These are phyloP conservation scores for Cecidostiba fungosa DNA, from an alignment of 2,888 invertebrate genomes.

Conservation along the genomic window DNA sequence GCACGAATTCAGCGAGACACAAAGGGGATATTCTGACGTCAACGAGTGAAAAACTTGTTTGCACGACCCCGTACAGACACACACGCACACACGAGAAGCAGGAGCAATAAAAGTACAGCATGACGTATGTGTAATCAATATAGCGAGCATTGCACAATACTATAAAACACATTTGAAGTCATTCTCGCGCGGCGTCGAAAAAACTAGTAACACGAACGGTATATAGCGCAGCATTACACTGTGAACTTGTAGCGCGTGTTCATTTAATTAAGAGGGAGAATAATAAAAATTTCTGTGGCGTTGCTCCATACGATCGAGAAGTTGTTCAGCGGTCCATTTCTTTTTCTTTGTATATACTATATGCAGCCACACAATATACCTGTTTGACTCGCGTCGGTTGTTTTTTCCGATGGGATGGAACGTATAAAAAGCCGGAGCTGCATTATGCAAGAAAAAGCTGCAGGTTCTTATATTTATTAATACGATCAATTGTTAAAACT, in stretches of 20 bases:
- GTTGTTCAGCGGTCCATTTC: background rate
- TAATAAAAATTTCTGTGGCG: conserved; percentile 18
- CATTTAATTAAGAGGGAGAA: conserved; percentile 32
- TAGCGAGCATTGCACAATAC: background rate
- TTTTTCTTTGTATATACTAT: background rate
- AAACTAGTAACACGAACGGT: background rate
- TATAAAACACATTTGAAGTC: background rate
- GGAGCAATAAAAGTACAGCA: background rate
- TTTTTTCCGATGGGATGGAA: background rate
- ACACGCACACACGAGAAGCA: no score
- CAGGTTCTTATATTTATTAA: background rate
- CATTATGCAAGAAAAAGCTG: background rate
- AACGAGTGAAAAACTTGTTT: conserved; percentile 76
- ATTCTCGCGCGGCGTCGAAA: background rate
- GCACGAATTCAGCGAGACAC: background rate
- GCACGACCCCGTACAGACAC: conserved; percentile 64
- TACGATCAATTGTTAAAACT: background rate
- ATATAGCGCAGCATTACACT: background rate
- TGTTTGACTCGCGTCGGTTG: background rate
- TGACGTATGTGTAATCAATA: background rate
- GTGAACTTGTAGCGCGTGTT: conserved; percentile 33
- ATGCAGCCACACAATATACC: conserved; percentile 4
- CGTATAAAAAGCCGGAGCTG: background rate
- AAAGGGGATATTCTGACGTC: conserved; percentile 29
- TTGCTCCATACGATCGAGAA: conserved; percentile 11